phyloP scores from a whole-genome alignment of 2,797 vertebrate species.

The Corythornis leucogaster region DNA sequence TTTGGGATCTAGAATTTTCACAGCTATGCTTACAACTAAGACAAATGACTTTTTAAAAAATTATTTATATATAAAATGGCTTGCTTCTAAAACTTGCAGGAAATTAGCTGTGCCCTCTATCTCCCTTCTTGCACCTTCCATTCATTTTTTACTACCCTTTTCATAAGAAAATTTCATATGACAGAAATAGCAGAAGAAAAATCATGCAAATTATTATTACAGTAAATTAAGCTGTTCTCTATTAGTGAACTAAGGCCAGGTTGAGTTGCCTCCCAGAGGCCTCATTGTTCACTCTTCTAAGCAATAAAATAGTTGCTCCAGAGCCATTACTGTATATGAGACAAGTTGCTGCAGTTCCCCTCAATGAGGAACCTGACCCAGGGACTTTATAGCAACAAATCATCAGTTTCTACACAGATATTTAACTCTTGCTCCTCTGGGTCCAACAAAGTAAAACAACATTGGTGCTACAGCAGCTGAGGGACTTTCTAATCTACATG shows the following conservation, averaged over 20 bases:
- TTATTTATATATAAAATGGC: not conserved
- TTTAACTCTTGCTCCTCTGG: not conserved
- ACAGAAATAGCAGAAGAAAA: not conserved
- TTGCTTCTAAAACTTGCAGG: not conserved
- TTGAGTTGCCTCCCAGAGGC: not conserved
- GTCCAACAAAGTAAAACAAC: not conserved
- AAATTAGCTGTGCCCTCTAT: not conserved
- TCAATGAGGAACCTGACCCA: not conserved
- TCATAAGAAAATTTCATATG: not conserved
- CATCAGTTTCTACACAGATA: not conserved
- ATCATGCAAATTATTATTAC: constrained; percentile 8
- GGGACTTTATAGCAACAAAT: not conserved
- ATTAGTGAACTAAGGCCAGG: not conserved
- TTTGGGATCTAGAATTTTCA: not conserved
- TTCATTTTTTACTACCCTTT: not conserved
- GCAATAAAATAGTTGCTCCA: not conserved
- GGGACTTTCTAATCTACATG: not conserved
- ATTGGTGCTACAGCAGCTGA: not conserved
- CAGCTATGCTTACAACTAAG: not conserved
- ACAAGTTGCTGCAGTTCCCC: not conserved
- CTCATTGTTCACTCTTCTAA: constrained; percentile 23
- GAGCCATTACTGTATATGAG: not conserved
- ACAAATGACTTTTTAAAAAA: not conserved
- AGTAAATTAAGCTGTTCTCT: constrained; percentile 13
- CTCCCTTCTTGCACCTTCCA: not conserved